Conservation (phyloP, 2,797 vertebrate species). For the Hoplostethus mediterraneus region DNA sequence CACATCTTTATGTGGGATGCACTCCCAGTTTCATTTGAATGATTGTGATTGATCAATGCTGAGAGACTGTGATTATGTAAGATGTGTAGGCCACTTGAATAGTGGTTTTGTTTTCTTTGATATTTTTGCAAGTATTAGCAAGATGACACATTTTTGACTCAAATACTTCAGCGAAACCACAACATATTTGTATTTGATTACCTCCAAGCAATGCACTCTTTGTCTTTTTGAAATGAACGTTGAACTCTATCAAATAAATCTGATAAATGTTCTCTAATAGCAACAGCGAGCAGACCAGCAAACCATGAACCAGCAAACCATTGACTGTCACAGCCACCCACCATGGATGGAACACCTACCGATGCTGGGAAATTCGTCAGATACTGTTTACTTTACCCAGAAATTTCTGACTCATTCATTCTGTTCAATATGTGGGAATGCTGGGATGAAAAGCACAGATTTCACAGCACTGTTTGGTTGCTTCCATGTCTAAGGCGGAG, state of each 20-base stretch:
- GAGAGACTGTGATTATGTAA: conserved; percentile 65
- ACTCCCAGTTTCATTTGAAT: conserved; percentile 66
- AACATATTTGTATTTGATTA: conserved; percentile 54
- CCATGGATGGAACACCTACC: conserved; percentile 38
- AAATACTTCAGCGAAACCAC: conserved; percentile 55
- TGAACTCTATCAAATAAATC: conserved; percentile 56
- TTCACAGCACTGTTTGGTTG: conserved; percentile 24
- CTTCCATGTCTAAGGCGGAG: conserved; percentile 4
- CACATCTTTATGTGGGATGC: conserved; percentile 62
- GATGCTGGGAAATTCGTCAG: conserved; percentile 54
- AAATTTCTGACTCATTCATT: conserved; percentile 48
- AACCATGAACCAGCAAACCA: conserved; percentile 37
- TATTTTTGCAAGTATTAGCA: conserved; percentile 61
- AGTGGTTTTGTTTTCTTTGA: conserved; percentile 64
- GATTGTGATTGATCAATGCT: conserved; percentile 68
- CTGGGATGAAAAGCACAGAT: conserved; percentile 30
- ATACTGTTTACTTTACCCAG: conserved; percentile 47
- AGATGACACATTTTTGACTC: conserved; percentile 78
- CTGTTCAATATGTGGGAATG: conserved; percentile 36
- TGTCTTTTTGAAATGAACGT: conserved; percentile 48
- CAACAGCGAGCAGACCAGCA: conserved; percentile 46
- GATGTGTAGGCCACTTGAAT: conserved; percentile 14
- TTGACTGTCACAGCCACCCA: conserved; percentile 56
- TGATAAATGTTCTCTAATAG: conserved; percentile 63
- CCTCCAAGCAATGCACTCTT: conserved; percentile 48